Conservation (phyloP, 2,113 vertebrate species). For the Panthera tigris region DNA sequence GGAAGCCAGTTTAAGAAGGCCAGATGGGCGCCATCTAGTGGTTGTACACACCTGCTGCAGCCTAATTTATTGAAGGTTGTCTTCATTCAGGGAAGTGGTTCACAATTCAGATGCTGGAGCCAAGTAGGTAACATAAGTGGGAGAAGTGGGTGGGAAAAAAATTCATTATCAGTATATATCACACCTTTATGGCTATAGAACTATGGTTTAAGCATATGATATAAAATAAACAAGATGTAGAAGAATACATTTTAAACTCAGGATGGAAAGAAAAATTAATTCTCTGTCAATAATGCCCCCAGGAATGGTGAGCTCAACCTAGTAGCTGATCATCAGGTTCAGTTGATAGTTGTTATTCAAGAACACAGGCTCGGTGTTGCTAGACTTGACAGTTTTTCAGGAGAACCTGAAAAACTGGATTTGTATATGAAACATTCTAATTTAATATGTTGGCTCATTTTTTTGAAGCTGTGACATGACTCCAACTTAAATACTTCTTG, state of each 20-base stretch:
- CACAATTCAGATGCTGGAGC: not conserved
- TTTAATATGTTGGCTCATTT: not conserved
- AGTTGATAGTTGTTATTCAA: not conserved
- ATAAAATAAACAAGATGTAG: not conserved
- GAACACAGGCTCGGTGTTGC: not conserved
- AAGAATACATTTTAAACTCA: not conserved
- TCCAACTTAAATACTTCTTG: not conserved
- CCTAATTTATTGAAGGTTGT: not conserved
- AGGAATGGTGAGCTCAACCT: not conserved
- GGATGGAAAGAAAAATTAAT: not conserved
- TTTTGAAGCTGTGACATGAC: not conserved
- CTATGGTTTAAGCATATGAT: not conserved
- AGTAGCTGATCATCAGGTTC: not conserved
- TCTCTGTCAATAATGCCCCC: not conserved
- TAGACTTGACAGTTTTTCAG: not conserved
- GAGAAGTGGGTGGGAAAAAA: not conserved
- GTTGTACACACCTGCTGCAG: not conserved
- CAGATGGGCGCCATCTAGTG: conserved; percentile 10
- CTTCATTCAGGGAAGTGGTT: not conserved
- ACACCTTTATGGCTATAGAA: not conserved
- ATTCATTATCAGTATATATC: not conserved
- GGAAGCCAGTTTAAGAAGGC: not conserved
- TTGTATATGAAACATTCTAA: not conserved
- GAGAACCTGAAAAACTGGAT: not conserved
- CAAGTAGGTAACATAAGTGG: not conserved